Evolutionary conservation across 2,797 vertebrate genomes (phyloP).

Genomic region (Telmatherina bonti): DNA sequence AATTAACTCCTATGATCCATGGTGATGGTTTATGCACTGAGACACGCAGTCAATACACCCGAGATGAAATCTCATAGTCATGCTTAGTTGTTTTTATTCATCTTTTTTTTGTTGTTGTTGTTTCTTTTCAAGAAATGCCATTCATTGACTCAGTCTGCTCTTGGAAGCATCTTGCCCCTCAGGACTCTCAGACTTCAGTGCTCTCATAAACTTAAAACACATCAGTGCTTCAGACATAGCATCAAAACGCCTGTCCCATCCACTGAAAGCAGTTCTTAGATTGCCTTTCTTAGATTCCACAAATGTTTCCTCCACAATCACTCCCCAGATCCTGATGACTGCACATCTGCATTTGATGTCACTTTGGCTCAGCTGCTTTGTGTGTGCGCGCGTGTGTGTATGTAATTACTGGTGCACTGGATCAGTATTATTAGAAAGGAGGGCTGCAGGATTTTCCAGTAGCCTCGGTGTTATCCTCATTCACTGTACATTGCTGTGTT

Average conservation of each 20-base stretch:
- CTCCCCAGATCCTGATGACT: slow-evolving; percentile 44
- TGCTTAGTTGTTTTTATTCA: slow-evolving; percentile 1
- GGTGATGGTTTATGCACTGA: slow-evolving; percentile 17
- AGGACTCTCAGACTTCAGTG: slow-evolving; percentile 50
- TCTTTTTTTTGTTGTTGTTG: not conserved
- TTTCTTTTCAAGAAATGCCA: slow-evolving; percentile 18
- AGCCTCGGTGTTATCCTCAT: slow-evolving; percentile 34
- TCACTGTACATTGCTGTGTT: slow-evolving; percentile 46
- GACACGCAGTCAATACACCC: slow-evolving; percentile 23
- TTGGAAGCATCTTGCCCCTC: slow-evolving; percentile 56
- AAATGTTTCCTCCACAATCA: slow-evolving; percentile 29
- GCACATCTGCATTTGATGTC: slow-evolving; percentile 17
- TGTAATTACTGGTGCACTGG: slow-evolving; percentile 25
- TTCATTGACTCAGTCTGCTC: slow-evolving; percentile 40
- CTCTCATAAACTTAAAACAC: slow-evolving; percentile 48
- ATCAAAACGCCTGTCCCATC: slow-evolving; percentile 31
- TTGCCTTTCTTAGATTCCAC: slow-evolving; percentile 27
- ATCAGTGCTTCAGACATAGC: slow-evolving; percentile 47
- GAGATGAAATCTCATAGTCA: slow-evolving; percentile 60
- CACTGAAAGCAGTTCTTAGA: slow-evolving; percentile 21
- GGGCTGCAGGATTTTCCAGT: slow-evolving; percentile 15
- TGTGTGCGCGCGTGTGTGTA: slow-evolving; percentile 22
- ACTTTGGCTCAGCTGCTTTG: slow-evolving; percentile 24
- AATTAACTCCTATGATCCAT: slow-evolving; percentile 42
- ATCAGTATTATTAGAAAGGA: slow-evolving; percentile 21